Conservation (phyloP, 2,113 vertebrate genomes). For the Bufo bufo region DNA sequence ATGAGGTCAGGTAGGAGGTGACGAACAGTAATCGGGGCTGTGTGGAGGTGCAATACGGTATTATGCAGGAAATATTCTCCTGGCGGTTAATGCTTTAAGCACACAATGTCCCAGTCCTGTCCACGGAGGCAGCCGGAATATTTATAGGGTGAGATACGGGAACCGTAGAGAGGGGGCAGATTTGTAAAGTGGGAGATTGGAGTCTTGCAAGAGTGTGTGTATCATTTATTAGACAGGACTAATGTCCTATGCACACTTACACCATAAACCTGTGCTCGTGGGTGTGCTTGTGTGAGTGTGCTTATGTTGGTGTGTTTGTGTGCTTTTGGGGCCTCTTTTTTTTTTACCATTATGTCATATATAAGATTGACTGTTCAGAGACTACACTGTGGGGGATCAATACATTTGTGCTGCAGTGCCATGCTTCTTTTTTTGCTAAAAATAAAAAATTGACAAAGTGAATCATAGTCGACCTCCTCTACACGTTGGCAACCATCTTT, state of each 20-base stretch:
- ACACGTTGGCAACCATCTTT: too few species aligned
- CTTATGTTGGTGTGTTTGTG: neutral
- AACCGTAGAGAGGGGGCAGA: too few species aligned
- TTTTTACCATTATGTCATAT: conserved; percentile 9
- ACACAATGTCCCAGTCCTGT: conserved; percentile 9
- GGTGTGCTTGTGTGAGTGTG: neutral
- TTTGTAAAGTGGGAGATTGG: neutral
- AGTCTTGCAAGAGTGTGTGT: neutral
- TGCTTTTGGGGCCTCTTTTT: conserved; percentile 18
- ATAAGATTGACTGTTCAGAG: conserved; percentile 20
- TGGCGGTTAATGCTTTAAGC: neutral
- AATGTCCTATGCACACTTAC: neutral
- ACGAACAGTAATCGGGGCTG: neutral
- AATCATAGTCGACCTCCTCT: neutral
- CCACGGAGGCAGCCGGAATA: neutral
- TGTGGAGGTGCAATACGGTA: neutral
- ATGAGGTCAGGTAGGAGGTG: neutral
- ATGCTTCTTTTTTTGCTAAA: neutral
- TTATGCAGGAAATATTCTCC: neutral
- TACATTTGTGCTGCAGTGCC: neutral
- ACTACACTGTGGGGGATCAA: conserved; percentile 10
- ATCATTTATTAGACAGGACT: conserved; percentile 15
- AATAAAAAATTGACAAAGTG: neutral
- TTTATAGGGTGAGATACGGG: neutral
- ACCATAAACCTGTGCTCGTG: neutral